Percentiles rank a stretch among this genome's conserved stretches.
Evolutionary conservation across 2,888 invertebrate genomes (phyloP).

Genomic region (Amiota minor): DNA sequence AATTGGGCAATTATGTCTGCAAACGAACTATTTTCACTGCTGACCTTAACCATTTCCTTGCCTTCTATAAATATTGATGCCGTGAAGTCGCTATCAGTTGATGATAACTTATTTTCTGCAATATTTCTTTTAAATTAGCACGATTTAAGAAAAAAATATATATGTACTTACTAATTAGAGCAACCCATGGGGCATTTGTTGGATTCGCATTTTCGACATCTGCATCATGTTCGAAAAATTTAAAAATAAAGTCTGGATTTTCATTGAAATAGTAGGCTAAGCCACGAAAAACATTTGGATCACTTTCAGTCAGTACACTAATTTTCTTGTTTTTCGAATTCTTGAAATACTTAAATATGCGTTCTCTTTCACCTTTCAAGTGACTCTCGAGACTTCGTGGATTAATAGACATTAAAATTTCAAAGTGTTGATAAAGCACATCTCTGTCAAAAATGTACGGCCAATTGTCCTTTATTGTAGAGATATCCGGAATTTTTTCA

Average conservation of each 20-base stretch:
- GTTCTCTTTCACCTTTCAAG: constrained; percentile 50
- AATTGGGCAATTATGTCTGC: constrained; percentile 60
- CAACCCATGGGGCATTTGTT: constrained; percentile 61
- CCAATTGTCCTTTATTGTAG: constrained; percentile 58
- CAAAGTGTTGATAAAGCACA: constrained; percentile 57
- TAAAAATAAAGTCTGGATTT: constrained; percentile 60
- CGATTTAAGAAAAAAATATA: neutral
- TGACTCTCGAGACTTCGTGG: constrained; percentile 54
- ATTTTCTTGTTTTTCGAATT: constrained; percentile 59
- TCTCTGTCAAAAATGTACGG: constrained; percentile 58
- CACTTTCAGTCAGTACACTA: constrained; percentile 51
- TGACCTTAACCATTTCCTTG: constrained; percentile 57
- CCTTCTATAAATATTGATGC: constrained; percentile 61
- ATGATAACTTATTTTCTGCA: constrained; percentile 41
- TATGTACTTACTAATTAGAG: constrained; percentile 60
- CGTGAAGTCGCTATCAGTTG: constrained; percentile 42
- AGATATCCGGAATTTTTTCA: constrained; percentile 59
- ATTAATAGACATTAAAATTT: constrained; percentile 61
- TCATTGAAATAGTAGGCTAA: constrained; percentile 60
- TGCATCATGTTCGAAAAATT: constrained; percentile 53
- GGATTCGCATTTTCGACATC: constrained; percentile 55
- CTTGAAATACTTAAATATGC: constrained; percentile 57
- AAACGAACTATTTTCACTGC: constrained; percentile 51
- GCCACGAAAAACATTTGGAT: constrained; percentile 57
- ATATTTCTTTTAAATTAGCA: neutral